These are phyloP conservation scores for Pyralis farinalis DNA, from an alignment of 2,888 invertebrate species.

Conservation along the genomic window DNA sequence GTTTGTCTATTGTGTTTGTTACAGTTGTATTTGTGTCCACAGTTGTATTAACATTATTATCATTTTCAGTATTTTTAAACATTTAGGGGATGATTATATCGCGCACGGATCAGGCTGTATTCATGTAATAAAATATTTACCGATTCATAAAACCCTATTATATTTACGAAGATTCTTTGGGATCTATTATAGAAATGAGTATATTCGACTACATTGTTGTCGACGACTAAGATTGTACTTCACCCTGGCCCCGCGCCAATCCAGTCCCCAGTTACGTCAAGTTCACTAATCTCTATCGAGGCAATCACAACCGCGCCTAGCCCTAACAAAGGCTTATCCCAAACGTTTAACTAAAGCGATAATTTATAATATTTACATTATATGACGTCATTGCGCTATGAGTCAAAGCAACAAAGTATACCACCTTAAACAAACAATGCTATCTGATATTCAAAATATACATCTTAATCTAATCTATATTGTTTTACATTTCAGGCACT, in stretches of 20 bases:
- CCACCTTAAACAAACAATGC: slow-evolving; percentile 54
- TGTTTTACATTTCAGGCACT: slow-evolving; percentile 74
- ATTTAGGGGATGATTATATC: too few species aligned
- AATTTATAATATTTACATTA: slow-evolving; percentile 30
- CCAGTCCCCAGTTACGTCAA: slow-evolving; percentile 20
- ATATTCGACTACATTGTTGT: too few species aligned
- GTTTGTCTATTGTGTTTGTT: too few species aligned
- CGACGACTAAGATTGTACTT: background rate
- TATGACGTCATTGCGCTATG: slow-evolving; percentile 38
- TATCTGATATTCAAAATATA: slow-evolving; percentile 41
- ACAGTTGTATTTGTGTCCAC: too few species aligned
- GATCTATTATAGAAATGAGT: too few species aligned
- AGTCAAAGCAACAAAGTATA: slow-evolving; percentile 40
- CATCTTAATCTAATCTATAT: slow-evolving; percentile 60
- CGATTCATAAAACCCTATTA: too few species aligned
- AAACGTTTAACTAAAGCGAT: slow-evolving; percentile 15
- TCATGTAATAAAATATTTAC: too few species aligned
- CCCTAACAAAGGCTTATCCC: background rate
- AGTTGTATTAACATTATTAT: too few species aligned
- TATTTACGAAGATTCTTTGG: too few species aligned
- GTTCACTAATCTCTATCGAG: slow-evolving; percentile 21
- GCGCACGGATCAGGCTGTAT: too few species aligned
- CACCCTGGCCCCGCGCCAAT: slow-evolving; percentile 39
- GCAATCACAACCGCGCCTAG: slow-evolving; percentile 17
- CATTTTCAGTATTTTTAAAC: too few species aligned